Percentiles rank a stretch among this genome's conserved stretches.
phyloP scores from a whole-genome alignment of 2,888 invertebrate species.

The Leucoma salicis region DNA sequence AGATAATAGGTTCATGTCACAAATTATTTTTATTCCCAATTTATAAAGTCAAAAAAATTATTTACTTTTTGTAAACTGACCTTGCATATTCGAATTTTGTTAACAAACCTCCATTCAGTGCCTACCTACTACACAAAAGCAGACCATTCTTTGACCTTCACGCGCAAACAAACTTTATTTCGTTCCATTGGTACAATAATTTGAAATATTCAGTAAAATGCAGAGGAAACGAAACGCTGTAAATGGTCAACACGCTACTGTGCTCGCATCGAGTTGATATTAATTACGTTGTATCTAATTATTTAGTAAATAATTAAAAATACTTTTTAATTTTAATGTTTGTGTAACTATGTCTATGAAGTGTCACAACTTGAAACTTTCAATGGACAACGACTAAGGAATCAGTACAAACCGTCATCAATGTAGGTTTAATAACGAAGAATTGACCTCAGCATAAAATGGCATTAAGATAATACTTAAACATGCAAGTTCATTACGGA shows the following conservation, averaged over 20 bases:
- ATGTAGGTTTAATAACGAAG: too few species aligned
- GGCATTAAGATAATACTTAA: too few species aligned
- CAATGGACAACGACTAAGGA: too few species aligned
- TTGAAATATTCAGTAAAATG: background rate
- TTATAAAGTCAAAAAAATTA: background rate
- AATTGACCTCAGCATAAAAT: too few species aligned
- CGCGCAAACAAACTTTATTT: background rate
- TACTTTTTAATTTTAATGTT: too few species aligned
- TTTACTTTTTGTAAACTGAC: background rate
- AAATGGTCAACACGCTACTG: background rate
- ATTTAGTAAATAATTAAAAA: background rate
- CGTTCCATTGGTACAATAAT: background rate
- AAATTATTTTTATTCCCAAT: too few species aligned
- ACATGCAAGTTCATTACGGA: too few species aligned
- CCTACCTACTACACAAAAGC: background rate
- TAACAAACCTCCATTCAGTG: slow-evolving; percentile 1
- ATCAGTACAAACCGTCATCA: too few species aligned
- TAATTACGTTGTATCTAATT: background rate
- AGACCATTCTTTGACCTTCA: background rate
- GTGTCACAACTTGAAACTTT: too few species aligned
- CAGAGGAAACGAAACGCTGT: background rate
- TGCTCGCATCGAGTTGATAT: background rate
- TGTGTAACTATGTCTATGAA: too few species aligned
- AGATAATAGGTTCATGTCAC: too few species aligned
- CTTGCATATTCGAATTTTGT: background rate